Evolutionary conservation across 1,140 invertebrate species (phyloP).

Genomic region (Ridgeia piscesae): DNA sequence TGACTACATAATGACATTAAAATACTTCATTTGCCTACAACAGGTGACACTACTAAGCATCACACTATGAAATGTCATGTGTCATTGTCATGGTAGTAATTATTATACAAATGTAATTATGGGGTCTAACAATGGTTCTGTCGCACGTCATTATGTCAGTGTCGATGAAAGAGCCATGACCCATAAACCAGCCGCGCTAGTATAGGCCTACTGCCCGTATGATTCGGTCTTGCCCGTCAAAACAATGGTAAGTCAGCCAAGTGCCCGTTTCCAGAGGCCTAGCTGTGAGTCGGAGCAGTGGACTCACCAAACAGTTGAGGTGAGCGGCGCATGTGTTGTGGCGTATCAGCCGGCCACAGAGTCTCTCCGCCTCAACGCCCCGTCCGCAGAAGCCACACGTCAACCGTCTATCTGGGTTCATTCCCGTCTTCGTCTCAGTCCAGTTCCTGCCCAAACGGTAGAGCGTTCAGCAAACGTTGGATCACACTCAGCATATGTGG

Average conservation of each 20-base stretch:
- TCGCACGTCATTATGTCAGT: background rate
- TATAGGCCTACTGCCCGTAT: background rate
- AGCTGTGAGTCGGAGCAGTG: background rate
- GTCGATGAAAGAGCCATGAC: background rate
- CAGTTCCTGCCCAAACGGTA: background rate
- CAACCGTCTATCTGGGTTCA: background rate
- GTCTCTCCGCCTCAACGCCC: background rate
- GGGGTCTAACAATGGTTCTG: background rate
- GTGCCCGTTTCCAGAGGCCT: background rate
- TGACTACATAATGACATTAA: no score
- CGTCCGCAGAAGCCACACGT: background rate
- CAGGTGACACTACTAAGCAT: no score
- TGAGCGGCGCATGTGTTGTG: background rate
- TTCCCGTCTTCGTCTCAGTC: background rate
- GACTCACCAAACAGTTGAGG: background rate
- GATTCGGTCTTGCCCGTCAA: background rate
- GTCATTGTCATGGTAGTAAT: no score
- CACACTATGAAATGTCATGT: no score
- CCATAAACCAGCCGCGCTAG: background rate
- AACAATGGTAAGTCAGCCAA: background rate
- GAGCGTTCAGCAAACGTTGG: background rate
- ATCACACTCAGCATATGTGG: background rate
- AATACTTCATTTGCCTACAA: no score
- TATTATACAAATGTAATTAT: no score
- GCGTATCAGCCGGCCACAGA: background rate